Evolutionary conservation across 2,888 invertebrate species (phyloP).

Genomic region (Drosophila greeni): DNA sequence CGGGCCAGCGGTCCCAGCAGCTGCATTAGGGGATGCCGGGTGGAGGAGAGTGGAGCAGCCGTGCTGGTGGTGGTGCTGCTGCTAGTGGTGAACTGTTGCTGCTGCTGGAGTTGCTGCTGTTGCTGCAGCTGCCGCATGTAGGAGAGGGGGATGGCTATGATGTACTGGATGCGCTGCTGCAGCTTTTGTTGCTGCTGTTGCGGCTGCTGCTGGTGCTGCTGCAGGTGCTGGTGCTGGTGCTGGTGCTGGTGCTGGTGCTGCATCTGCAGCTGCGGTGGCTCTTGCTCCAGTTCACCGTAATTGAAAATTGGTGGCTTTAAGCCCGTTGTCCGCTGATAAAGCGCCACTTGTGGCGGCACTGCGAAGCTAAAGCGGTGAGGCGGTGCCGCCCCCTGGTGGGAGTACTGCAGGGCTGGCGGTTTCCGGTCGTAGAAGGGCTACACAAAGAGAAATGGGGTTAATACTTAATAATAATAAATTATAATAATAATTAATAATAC

Average conservation of each 20-base stretch:
- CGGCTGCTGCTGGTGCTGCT: constrained; percentile 47
- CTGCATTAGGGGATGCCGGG: constrained; percentile 49
- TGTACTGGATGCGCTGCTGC: constrained; percentile 73
- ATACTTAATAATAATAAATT: neutral
- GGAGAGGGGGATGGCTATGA: constrained; percentile 75
- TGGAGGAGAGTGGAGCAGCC: constrained; percentile 32
- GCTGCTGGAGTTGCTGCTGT: constrained; percentile 46
- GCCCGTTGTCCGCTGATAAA: constrained; percentile 50
- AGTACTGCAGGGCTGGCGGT: constrained; percentile 17
- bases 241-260: constrained; percentile 41
- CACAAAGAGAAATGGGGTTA: neutral
- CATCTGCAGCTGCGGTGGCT: constrained; percentile 41
- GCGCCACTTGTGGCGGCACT: constrained; percentile 60
- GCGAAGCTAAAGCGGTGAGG: constrained; percentile 59
- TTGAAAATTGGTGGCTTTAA: constrained; percentile 42
- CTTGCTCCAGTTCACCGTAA: constrained; percentile 52
- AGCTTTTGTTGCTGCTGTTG: constrained; percentile 26
- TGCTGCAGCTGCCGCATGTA: constrained; percentile 74
- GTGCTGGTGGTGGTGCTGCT: constrained; percentile 32
- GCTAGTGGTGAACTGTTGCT: constrained; percentile 17
- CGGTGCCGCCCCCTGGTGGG: constrained; percentile 17
- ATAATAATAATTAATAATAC: too few species aligned
- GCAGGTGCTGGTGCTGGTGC: constrained; percentile 24
- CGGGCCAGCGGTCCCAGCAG: constrained; percentile 69
- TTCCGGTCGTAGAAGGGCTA: constrained; percentile 54